Evolutionary conservation across 2,888 invertebrate species (phyloP), one percentile per base, ranked within the genome.

Genomic region (Cylloceria caligata): DNA sequence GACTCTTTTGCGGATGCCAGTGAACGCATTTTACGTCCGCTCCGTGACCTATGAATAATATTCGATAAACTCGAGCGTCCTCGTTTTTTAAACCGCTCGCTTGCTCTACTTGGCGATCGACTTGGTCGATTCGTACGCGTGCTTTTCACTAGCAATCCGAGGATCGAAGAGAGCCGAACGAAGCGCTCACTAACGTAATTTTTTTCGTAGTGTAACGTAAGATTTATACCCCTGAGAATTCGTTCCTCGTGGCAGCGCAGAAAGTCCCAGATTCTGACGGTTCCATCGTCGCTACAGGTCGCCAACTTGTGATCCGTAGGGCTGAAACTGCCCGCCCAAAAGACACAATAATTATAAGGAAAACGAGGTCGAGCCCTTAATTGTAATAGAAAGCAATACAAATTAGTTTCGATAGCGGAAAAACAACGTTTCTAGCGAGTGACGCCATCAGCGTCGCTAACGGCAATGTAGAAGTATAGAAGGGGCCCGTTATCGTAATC

Each of bases 11-110:
- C 0, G 99, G 99, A 94, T 99, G 99, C 99, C 99, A 99, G 93
- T 99, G 99, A 5, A 99, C 99, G 94, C 99, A 99, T 93, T 99
- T 99, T 0, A 99, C 99, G 94, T 99, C 99, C 30, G 99, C 98
- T 88, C 99, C 99, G 92, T 99, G 99, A 87, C 99, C 97, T 96
- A 88, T 49, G 86, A 84, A 79, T 87, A 84, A 52, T 60, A 86
- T 76, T 79, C 52, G 16, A 80, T 80, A 24, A 80, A 30, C 75
- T 71, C 30, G 55, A 60, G 19, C 57, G 65, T 34, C 74, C 45
- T 64, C 21, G 11, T 49, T 39, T 21, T 62, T 21, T 9, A 49
- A 49, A 7, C 0, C 47, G 11, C 6, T 19, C 45, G 4, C 45
- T n/a, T 45, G 16, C 1, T 16, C 3, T 45, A 11, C 11, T 11